Percentiles rank a stretch among this genome's conserved stretches.
phyloP scores from a whole-genome alignment of 2,888 invertebrate species.

The Arge pagana region DNA sequence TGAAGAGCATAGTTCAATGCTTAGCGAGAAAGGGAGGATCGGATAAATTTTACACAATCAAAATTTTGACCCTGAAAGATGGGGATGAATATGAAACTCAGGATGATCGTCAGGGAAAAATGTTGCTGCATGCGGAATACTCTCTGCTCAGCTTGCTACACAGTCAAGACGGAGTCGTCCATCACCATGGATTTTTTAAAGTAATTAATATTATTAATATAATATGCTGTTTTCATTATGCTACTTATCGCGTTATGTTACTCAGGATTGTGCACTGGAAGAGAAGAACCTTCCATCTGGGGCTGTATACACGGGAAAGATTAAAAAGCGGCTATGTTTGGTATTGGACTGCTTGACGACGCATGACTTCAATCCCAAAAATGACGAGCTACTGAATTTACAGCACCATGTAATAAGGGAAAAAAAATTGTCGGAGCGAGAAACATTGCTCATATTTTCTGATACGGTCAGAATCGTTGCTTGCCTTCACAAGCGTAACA shows the following conservation, averaged over 20 bases:
- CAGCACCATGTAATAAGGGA: conserved; percentile 79
- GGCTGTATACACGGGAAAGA: conserved; percentile 63
- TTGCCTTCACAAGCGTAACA: conserved; percentile 75
- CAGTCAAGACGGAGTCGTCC: conserved; percentile 74
- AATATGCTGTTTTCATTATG: conserved; percentile 4
- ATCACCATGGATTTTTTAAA: conserved; percentile 78
- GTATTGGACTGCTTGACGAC: conserved; percentile 75
- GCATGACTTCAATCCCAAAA: conserved; percentile 66
- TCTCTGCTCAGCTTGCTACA: conserved; percentile 71
- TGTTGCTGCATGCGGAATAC: conserved; percentile 78
- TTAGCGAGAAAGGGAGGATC: conserved; percentile 73
- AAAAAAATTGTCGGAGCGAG: conserved; percentile 74
- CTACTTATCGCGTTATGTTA: conserved; percentile 32
- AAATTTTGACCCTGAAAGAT: conserved; percentile 62
- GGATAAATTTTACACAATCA: conserved; percentile 72
- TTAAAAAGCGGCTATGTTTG: conserved; percentile 68
- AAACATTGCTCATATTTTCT: conserved; percentile 74
- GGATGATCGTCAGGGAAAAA: conserved; percentile 78
- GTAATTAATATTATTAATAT: conserved; percentile 53
- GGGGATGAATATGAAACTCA: conserved; percentile 68
- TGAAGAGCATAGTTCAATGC: conserved; percentile 77
- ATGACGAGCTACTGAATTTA: conserved; percentile 68
- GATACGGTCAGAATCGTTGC: conserved; percentile 76
- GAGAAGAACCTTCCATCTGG: conserved; percentile 62
- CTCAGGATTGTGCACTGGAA: conserved; percentile 72